Base-by-base conservation (phyloP, 2,113 vertebrate genomes). In the Gallinago paraguaiae region DNA sequence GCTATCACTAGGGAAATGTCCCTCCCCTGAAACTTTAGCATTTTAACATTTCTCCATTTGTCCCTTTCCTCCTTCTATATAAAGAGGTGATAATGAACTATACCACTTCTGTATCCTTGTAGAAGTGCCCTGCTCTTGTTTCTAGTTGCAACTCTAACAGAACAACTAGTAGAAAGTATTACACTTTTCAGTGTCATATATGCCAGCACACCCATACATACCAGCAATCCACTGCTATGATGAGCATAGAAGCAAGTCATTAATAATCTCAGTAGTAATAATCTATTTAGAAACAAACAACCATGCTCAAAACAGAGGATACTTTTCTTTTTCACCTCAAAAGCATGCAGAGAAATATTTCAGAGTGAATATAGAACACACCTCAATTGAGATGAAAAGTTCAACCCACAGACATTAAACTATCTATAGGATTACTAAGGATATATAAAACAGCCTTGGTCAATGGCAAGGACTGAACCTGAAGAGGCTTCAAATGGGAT, bases 1-100 rank as follows among this genome's bases (percentile, higher is more conserved):
- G 70, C 85, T 95, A 81, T 56, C 80, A 93, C 92, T 71, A 86
- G 56, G 87, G 77, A 97, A 97, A 93, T 95, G 77, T 86, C 70
- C 70, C 84, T 86, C 70, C 78, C 80, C 77, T 70, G 80, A 85
- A 96, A 86, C 77, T 80, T 85, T 39, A 92, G 39, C 81, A 65
- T 90, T 88, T 92, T 86, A 86, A 57, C 86, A 17, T 96, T 97
- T 96, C n/a, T 71, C 53, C 43, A 46, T 48, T 81, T 94, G 33
- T 12, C 37, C 57, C 51, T 76, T 78, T 79, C 17, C 28, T 83
- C 79, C 54, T 77, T 61, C 46, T 39, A 31, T 59, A 57, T 85
- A 81, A 69, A 75, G 89, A 79, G 48, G 23, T 74, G 76, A 43
- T 59, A 53, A 68, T 57, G 41, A 96, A 48, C 13, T n/a, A 17